Evolutionary conservation across 2,797 vertebrate genomes (phyloP), one percentile per base, ranked within the genome.

Genomic region (Poliocrania exsul): DNA sequence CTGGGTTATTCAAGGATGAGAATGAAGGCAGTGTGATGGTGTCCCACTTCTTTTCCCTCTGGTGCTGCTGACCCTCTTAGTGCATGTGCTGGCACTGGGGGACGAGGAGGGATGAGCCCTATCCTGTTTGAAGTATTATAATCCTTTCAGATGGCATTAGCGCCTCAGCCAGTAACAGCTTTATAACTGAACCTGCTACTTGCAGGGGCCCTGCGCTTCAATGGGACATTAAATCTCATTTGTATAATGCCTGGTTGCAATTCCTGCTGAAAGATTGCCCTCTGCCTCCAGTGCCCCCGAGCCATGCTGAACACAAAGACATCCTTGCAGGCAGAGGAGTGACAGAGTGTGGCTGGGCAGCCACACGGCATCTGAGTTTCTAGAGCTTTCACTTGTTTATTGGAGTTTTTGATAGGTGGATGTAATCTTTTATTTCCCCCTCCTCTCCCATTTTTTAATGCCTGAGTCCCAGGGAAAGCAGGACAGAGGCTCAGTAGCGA

Each of bases 201-300:
- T 77, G 26, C 92, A 42, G 79, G 29, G 57, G 37, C 77, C 90
- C 38, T 0, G 5, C 0, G 11, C 89, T 85, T 89, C 84, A 86
- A 47, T 8, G 58, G 64, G 84, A 81, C 31, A 19, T 75, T 91
- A 95, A 96, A 97, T 96, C 95, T 94, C 92, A 92, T 96, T 96
- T 97, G 75, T 90, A 15, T 94, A 96, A 96, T 93, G 85, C 90
- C 66, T 90, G 78, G 78, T 87, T 95, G 91, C 90, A 85, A 12
- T 89, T 92, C 78, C 85, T 81, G 53, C 84, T 82, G 71, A 71
- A 87, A 61, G 86, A 95, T 95, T 93, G 85, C 69, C 87, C 73
- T 90, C 82, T 4, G 23, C 86, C 87, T 90, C 83, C 70, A 6
- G n/a, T 86, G 94, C 42, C 85, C 81, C 71, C 0, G 3, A 54